Evolutionary conservation across 1,140 invertebrate species (phyloP).

Genomic region (Drosophila nebulosa): DNA sequence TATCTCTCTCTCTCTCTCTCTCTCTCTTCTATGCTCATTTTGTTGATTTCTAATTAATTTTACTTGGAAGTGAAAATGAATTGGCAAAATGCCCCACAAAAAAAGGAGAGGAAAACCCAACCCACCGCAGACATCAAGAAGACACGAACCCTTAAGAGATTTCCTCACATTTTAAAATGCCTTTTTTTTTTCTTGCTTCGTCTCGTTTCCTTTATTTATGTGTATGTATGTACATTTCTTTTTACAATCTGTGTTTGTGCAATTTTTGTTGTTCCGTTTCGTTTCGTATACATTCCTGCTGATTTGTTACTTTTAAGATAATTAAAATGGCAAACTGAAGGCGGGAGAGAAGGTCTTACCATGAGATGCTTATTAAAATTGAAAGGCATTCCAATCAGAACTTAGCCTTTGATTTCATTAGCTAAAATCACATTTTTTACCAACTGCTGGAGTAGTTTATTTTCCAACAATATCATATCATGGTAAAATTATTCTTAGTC

Average conservation of each 20-base stretch:
- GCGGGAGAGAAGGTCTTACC: neutral
- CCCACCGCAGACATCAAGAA: neutral
- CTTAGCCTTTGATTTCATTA: too few relatives aligned
- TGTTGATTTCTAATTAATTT: constrained; percentile 74
- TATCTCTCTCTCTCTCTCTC: neutral
- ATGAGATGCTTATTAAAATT: neutral
- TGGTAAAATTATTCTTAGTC: too few relatives aligned
- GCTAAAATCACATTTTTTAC: too few relatives aligned
- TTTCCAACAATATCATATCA: too few relatives aligned
- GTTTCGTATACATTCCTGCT: constrained; percentile 12
- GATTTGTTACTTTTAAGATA: constrained; percentile 40
- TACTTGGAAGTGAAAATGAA: constrained; percentile 67
- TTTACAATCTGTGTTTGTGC: constrained; percentile 21
- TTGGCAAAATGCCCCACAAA: constrained; percentile 64
- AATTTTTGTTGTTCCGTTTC: constrained; percentile 7
- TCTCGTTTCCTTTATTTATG: neutral
- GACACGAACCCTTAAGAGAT: constrained; percentile 10
- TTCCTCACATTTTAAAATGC: neutral
- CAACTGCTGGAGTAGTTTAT: too few relatives aligned
- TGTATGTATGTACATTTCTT: neutral
- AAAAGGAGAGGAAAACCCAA: neutral
- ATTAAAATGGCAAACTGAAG: constrained; percentile 17
- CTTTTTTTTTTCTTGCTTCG: neutral
- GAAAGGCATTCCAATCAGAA: too few relatives aligned
- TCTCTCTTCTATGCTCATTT: constrained; percentile 50